Conservation (phyloP, 2,797 vertebrate genomes). For the Limosa lapponica region DNA sequence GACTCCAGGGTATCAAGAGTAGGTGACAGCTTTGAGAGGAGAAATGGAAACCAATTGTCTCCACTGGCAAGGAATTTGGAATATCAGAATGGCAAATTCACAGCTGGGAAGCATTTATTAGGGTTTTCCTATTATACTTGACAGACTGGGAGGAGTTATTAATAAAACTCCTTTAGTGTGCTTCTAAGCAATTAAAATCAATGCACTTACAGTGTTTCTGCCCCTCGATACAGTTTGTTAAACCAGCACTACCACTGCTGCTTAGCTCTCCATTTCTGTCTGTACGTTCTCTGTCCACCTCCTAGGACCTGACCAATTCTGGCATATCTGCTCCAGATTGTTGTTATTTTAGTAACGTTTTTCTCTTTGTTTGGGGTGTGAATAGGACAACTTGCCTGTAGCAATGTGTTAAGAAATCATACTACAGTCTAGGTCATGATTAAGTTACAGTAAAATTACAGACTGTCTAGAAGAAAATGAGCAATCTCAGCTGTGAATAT, state of each 20-base stretch:
- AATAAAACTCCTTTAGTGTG: not conserved
- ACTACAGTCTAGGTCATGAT: not conserved
- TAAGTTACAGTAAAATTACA: constrained; percentile 33
- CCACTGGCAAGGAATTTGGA: not conserved
- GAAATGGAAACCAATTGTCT: not conserved
- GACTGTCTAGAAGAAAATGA: constrained; percentile 35
- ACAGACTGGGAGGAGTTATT: not conserved
- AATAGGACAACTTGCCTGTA: not conserved
- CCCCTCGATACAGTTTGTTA: not conserved
- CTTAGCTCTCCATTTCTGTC: not conserved
- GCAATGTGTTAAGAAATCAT: constrained; percentile 4
- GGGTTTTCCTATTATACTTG: not conserved
- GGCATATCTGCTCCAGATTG: not conserved
- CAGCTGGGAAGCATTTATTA: not conserved
- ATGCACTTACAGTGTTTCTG: not conserved
- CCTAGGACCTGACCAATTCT: not conserved
- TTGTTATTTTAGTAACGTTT: not conserved
- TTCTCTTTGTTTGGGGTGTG: not conserved
- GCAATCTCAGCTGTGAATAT: not conserved
- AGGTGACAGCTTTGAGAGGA: not conserved
- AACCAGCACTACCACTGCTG: not conserved
- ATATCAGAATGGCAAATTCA: not conserved
- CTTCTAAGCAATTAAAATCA: not conserved
- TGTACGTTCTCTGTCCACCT: not conserved
- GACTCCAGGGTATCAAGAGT: not conserved